Conservation (phyloP, 2,797 vertebrate species). For the Rhinophrynus dorsalis region DNA sequence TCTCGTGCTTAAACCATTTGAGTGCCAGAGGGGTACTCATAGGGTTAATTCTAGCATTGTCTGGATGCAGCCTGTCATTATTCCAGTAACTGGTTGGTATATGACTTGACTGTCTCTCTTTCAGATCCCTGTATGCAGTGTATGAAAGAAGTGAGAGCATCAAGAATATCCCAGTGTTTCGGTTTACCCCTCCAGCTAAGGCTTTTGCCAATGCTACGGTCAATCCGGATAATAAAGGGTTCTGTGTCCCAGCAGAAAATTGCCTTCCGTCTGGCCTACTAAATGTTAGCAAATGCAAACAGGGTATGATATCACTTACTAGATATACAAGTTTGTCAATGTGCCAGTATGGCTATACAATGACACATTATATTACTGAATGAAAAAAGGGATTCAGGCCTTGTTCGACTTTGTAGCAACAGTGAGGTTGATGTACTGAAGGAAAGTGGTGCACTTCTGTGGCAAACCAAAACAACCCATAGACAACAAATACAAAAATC, state of each 20-base stretch:
- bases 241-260: conserved; percentile 84
- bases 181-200: conserved; percentile 77
- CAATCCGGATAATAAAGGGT: conserved; percentile 88
- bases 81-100: too few species aligned
- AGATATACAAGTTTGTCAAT: neutral
- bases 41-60: too few species aligned
- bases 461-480: too few species aligned
- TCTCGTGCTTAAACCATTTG: too few species aligned
- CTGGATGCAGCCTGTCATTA: too few species aligned
- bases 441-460: too few species aligned
- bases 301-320: conserved; percentile 67
- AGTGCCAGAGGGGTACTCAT: too few species aligned
- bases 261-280: conserved; percentile 87
- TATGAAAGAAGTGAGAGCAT: conserved; percentile 78
- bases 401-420: too few species aligned
- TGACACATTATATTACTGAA: too few species aligned
- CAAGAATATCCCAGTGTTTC: conserved; percentile 77
- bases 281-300: conserved; percentile 84
- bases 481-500: too few species aligned
- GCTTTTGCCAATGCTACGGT: conserved; percentile 79
- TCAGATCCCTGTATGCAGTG: conserved; percentile 83
- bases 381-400: too few species aligned
- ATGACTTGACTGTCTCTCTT: neutral
- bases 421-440: too few species aligned
- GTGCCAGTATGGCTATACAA: neutral